phyloP scores from a whole-genome alignment of 1,140 invertebrate species.

The Diploscapter pachys region DNA sequence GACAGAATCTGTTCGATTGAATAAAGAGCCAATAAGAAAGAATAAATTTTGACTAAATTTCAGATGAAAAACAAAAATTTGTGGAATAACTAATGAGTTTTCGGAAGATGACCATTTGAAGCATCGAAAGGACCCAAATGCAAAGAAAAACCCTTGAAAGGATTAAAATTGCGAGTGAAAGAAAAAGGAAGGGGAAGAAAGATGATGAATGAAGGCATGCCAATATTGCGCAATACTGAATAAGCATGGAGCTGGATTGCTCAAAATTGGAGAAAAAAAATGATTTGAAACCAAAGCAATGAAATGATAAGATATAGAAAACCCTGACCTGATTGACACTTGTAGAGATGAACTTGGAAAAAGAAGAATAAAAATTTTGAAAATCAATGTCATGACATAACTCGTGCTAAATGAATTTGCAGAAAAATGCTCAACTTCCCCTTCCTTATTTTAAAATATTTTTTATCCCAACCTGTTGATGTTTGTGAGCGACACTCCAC shows the following conservation, averaged over 20 bases:
- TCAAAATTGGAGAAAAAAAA: no score
- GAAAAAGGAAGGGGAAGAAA: not conserved
- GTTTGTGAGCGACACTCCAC: slow-evolving; percentile 10
- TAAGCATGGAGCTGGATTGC: not conserved
- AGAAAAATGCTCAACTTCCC: no score
- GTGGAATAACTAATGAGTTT: not conserved
- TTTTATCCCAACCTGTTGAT: slow-evolving; percentile 1
- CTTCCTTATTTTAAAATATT: not conserved
- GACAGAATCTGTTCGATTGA: no score
- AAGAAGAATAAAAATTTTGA: no score
- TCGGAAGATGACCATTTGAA: slow-evolving; percentile 9
- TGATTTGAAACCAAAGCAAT: no score
- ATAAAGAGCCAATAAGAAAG: no score
- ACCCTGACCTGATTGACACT: no score
- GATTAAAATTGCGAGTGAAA: slow-evolving; percentile 2
- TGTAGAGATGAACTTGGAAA: no score
- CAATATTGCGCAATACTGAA: slow-evolving; percentile 8
- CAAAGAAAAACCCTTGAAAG: slow-evolving; percentile 7
- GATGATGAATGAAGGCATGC: not conserved
- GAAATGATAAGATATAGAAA: no score
- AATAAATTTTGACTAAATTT: not conserved
- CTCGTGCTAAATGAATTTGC: no score
- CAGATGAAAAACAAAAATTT: slow-evolving; percentile 5
- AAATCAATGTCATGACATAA: no score
- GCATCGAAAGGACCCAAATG: slow-evolving; percentile 5